Evolutionary conservation across 2,888 invertebrate species (phyloP), one percentile per base, ranked within the genome.

Genomic region (Crossocerus cetratus): DNA sequence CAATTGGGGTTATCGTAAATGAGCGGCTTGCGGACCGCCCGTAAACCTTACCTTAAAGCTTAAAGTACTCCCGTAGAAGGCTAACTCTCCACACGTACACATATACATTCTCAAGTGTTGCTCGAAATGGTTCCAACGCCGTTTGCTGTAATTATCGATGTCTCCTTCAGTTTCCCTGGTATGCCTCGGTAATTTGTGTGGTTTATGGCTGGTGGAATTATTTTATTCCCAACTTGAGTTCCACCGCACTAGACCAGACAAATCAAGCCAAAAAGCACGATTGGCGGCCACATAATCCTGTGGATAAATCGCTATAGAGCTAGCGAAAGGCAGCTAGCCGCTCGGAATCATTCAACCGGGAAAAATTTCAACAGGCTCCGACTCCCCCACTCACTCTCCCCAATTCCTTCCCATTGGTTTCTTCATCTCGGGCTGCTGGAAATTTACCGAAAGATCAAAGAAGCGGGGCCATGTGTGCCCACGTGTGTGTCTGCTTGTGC

Each of bases 401-500:
- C 56, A 54, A 74, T 75, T 68, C 61, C 60, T 65, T 62, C 63
- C 69, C 70, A 68, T 75, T 67, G 63, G 70, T 68, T 76, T 72
- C 75, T 68, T 70, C 65, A 56, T 76, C 75, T 72, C 43, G 58
- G 54, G 21, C 62, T 67, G 69, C 53, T 69, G 60, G 45, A 80
- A 80, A 80, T 74, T 70, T 80, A 79, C 67, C 21, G 64, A 62
- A 55, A 71, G 69, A 72, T 74, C 74, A 74, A 77, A 49, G 11
- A 55, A 71, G 59, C 16, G 55, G 49, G n/a, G 66, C 73, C 71
- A 65, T 43, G 56, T 8, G 69, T 74, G 32, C 32, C 32, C 32
- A 32, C 32, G 32, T 32, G 11, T 32, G 32, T 32, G 32, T 32
- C 32, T 32, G 32, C 8, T 8, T 32, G 43, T 22, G 23, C 23